phyloP scores from a whole-genome alignment of 2,113 vertebrate genomes.

The Notiomystis cincta region DNA sequence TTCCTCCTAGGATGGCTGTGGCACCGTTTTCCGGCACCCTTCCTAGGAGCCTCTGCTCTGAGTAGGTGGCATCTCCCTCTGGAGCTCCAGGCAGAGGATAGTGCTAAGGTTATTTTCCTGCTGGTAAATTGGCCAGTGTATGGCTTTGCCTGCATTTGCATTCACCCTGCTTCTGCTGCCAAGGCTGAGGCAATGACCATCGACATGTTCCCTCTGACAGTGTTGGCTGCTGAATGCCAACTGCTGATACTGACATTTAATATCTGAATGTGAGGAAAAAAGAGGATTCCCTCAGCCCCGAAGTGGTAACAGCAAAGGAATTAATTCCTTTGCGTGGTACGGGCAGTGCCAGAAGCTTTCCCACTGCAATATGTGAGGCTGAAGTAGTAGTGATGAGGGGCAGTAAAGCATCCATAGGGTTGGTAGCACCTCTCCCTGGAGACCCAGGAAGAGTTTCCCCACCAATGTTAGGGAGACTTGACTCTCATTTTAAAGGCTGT shows the following conservation, averaged over 20 bases:
- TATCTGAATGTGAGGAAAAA: neutral
- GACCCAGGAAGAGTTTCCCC: neutral
- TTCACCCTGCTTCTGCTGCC: neutral
- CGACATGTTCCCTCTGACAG: neutral
- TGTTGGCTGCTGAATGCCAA: neutral
- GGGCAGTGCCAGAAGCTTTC: neutral
- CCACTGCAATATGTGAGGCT: rapidly evolving
- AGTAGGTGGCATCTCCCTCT: neutral
- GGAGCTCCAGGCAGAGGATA: neutral
- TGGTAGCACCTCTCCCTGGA: neutral
- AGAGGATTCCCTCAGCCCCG: neutral
- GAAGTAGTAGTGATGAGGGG: neutral
- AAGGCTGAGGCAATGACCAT: neutral
- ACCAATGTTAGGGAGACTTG: neutral
- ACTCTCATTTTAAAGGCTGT: neutral
- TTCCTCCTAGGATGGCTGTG: neutral
- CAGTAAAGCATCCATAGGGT: neutral
- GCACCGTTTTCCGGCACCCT: neutral
- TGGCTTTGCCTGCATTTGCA: neutral
- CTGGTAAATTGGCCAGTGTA: neutral
- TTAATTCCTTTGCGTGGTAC: neutral
- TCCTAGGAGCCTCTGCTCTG: neutral
- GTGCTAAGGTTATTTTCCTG: neutral
- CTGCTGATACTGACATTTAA: neutral
- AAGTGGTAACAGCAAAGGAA: neutral